Base-by-base conservation (phyloP, 2,888 invertebrate genomes). In the Hybos culiciformis region DNA sequence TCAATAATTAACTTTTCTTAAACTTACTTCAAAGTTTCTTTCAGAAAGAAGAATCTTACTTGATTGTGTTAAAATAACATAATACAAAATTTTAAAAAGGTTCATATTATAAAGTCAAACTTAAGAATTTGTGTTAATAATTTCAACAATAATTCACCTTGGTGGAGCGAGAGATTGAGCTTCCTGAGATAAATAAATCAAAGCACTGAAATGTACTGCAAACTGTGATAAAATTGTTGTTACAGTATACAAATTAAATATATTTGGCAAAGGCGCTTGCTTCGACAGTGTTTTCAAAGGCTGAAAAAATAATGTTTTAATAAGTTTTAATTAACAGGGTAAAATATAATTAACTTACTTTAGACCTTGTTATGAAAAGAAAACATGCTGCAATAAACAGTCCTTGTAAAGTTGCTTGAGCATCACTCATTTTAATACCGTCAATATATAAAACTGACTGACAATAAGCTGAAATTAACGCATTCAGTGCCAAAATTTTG, bases 381-480 rank as follows among this genome's bases (percentile, higher is more conserved):
- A 99, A 99, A 64, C 97, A 98, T 0, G 88, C 88, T 0, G 98
- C 97, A 47, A 98, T 69, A 43, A 99, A 70, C 9, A 98, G 71
- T 23, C 97, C 98, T 66, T 98, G 98, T 50, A 98, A 70, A 2
- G 98, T 98, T 1, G 97, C 97, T 67, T 99, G 98, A 18, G 85
- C 83, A 64, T 99, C 97, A 57, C 93, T 90, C 61, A 97, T 88
- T 68, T 94, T 98, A 52, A 98, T 88, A 12, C 97, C 97, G 63
- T 97, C 96, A 50, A 98, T 75, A 63, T 98, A 98, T 18, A 99
- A 72, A 20, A 98, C 97, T 4, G 96, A 96, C 68, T 98, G 96
- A 57, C 94, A 92, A 72, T 99, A 99, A 1, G 98, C 98, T 51
- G 96, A 74, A 51, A 98, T 90, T 4, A 99, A 75, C 0, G 98